Percentiles rank a stretch among this genome's conserved stretches.
phyloP scores from a whole-genome alignment of 2,113 vertebrate species.

The Dasyprocta punctata region DNA sequence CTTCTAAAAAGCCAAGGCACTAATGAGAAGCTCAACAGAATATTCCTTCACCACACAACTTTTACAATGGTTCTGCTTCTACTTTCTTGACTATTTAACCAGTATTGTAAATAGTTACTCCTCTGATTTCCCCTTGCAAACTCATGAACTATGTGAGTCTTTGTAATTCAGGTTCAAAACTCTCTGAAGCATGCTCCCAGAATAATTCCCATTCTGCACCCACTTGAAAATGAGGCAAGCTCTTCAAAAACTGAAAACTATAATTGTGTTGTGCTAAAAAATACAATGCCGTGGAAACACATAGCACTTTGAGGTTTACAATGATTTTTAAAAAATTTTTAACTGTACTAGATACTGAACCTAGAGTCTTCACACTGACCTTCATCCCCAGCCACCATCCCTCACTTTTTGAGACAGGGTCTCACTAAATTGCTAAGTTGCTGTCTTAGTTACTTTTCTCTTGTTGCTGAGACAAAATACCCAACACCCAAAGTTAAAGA shows the following conservation, averaged over 20 bases:
- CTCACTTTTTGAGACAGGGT: neutral
- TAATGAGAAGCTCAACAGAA: constrained; percentile 41
- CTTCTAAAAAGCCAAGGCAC: neutral
- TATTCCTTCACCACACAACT: neutral
- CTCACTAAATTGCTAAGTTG: neutral
- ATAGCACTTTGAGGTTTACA: neutral
- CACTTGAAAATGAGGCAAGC: neutral
- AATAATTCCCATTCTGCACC: neutral
- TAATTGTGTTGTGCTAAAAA: neutral
- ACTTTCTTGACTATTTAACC: neutral
- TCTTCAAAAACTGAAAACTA: constrained; percentile 2
- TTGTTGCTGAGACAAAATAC: neutral
- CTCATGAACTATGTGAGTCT: neutral
- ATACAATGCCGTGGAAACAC: neutral
- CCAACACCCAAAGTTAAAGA: neutral
- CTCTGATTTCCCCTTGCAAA: neutral
- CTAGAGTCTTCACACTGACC: neutral
- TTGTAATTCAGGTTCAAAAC: constrained; percentile 40
- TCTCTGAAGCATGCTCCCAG: neutral
- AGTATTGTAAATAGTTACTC: neutral
- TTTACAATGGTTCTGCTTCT: neutral
- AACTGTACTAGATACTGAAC: neutral
- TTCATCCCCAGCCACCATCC: neutral
- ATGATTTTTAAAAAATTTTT: neutral
- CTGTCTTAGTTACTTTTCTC: neutral